Base-by-base conservation (phyloP, 2,797 vertebrate genomes). In the Thripadectes ignobilis region DNA sequence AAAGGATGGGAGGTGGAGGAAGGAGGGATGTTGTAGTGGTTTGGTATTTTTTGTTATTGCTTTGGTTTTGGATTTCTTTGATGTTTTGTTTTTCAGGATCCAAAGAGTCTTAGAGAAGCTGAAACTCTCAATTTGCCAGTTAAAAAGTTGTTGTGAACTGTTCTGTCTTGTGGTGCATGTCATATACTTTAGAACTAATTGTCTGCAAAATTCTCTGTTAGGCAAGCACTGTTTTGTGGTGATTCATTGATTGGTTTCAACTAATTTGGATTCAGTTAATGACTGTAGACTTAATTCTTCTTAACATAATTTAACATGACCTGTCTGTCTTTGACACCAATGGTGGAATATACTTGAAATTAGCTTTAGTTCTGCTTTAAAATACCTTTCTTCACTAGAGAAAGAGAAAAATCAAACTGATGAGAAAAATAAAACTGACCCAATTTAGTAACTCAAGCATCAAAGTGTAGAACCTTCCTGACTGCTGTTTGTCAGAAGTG, bases 391-490 rank as follows among this genome's bases (percentile, higher is more conserved):
- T 65, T 57, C 34, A 39, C 14, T 58, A 26, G 14, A 68, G 59
- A 22, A 77, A 45, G 30, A 86, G 32, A 39, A 78, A 69, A 82
- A 68, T 36, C 9, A 62, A 48, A 36, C 43, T 61, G 63, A 49
- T 1, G 2, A 81, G 59, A 73, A 72, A 72, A 69, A 63, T 38
- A 7, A 89, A 80, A 61, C 18, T 79, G 55, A 46, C 21, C 26
- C 19, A 74, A 85, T 24, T 52, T 34, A 30, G 38, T 68, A 48
- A 69, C 68, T 61, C 43, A 72, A 66, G 32, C 24, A 63, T 24
- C 32, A 9, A 48, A 81, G n/a, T 78, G 9, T 46, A 54, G 93
- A 80, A 62, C n/a, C 26, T 66, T 78, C 95, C 30, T 86, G 65
- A 57, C 34, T 89, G 29, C 65, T 85, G 15, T 61, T 80, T 71